Evolutionary conservation across 2,113 vertebrate genomes (phyloP).

Genomic region (Sinosuthora webbiana): DNA sequence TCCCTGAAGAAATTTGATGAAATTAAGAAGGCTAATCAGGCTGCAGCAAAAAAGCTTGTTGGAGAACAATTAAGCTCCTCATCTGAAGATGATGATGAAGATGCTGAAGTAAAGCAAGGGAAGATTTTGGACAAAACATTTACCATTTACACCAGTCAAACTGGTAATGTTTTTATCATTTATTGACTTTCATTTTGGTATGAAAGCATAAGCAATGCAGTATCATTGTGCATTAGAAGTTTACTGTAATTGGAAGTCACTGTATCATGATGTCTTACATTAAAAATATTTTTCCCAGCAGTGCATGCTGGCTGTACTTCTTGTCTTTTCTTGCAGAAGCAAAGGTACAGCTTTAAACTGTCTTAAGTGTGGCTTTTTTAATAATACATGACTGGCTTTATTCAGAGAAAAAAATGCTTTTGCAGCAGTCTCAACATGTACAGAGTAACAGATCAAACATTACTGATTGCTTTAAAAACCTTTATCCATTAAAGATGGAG

Average conservation of each 20-base stretch:
- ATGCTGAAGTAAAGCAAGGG: slow-evolving; percentile 80
- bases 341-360: neutral
- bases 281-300: neutral
- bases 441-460: neutral
- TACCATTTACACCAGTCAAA: slow-evolving; percentile 86
- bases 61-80: slow-evolving; percentile 84
- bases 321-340: neutral
- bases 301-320: neutral
- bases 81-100: slow-evolving; percentile 82
- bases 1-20: slow-evolving; percentile 89
- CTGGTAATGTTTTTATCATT: slow-evolving; percentile 73
- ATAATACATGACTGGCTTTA: neutral
- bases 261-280: neutral
- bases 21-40: slow-evolving; percentile 90
- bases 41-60: slow-evolving; percentile 82
- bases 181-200: neutral
- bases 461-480: slow-evolving; percentile 19
- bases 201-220: neutral
- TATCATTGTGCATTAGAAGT: neutral
- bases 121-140: slow-evolving; percentile 91
- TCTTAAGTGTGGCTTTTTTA: neutral
- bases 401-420: neutral
- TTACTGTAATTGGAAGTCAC: neutral
- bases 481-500: slow-evolving; percentile 80
- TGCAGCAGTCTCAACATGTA: neutral